These are phyloP conservation scores for Chelonus insularis DNA, from an alignment of 1,140 invertebrate genomes.

Conservation along the genomic window DNA sequence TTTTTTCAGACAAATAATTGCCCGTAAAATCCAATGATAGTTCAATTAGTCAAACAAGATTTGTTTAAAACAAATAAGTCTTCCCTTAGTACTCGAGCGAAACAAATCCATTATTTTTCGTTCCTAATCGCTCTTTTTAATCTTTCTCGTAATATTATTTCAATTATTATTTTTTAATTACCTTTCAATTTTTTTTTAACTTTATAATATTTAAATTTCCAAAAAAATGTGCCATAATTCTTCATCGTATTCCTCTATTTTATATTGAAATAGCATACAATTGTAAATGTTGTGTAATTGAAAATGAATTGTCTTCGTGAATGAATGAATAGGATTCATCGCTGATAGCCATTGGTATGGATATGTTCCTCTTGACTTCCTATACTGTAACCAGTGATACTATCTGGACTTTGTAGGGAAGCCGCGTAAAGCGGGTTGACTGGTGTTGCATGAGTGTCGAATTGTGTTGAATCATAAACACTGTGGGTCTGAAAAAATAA, in stretches of 20 bases:
- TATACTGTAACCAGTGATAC: slow-evolving; percentile 67
- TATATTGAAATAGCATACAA: too few relatives aligned
- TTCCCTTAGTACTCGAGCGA: too few relatives aligned
- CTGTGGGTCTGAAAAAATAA: slow-evolving; percentile 69
- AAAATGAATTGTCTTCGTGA: neutral
- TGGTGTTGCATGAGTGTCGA: slow-evolving; percentile 69
- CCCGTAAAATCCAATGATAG: slow-evolving; percentile 12
- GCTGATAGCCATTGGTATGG: slow-evolving; percentile 54
- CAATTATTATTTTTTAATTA: too few relatives aligned
- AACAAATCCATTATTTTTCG: too few relatives aligned
- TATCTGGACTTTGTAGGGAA: slow-evolving; percentile 75
- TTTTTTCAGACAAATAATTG: slow-evolving; percentile 38
- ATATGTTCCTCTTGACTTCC: slow-evolving; percentile 57
- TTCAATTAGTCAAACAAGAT: too few relatives aligned
- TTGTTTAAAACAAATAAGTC: too few relatives aligned
- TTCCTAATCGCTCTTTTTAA: too few relatives aligned
- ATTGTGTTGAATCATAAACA: slow-evolving; percentile 79
- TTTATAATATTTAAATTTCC: too few relatives aligned
- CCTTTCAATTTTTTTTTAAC: too few relatives aligned
- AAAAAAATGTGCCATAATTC: too few relatives aligned
- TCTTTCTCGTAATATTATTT: neutral
- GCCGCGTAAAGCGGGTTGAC: slow-evolving; percentile 73
- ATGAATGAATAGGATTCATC: slow-evolving; percentile 41
- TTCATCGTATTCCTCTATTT: too few relatives aligned
- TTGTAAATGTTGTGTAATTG: too few relatives aligned